Evolutionary conservation across 2,888 invertebrate genomes (phyloP).

Genomic region (Scrobipalpa atriplicella): DNA sequence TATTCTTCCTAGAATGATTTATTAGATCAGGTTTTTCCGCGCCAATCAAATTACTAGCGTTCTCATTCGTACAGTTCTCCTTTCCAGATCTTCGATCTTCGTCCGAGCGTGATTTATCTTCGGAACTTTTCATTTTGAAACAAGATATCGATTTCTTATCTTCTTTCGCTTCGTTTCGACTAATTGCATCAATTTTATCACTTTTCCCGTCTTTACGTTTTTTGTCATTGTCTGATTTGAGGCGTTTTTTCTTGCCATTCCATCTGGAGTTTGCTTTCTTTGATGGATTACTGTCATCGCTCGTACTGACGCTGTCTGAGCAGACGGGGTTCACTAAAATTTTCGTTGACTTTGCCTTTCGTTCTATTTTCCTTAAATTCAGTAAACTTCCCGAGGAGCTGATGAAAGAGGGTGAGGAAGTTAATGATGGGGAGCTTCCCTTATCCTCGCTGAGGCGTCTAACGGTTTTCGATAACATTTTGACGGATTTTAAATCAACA

Average conservation of each 20-base stretch:
- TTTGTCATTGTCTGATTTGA: slow-evolving; percentile 59
- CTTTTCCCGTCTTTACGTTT: slow-evolving; percentile 53
- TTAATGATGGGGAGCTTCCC: slow-evolving; percentile 60
- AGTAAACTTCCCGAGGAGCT: slow-evolving; percentile 66
- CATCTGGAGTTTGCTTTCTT: slow-evolving; percentile 66
- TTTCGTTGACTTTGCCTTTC: slow-evolving; percentile 76
- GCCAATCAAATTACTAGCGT: slow-evolving; percentile 68
- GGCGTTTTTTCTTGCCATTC: slow-evolving; percentile 77
- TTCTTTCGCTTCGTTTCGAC: slow-evolving; percentile 64
- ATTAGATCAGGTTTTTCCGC: slow-evolving; percentile 69
- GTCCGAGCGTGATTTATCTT: slow-evolving; percentile 67
- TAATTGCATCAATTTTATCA: slow-evolving; percentile 65
- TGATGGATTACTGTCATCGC: slow-evolving; percentile 72
- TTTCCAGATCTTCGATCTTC: slow-evolving; percentile 67
- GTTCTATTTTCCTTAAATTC: slow-evolving; percentile 74
- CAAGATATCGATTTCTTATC: slow-evolving; percentile 76
- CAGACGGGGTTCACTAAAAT: slow-evolving; percentile 77
- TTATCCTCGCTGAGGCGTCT: slow-evolving; percentile 62
- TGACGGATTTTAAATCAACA: slow-evolving; percentile 62
- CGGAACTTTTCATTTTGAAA: slow-evolving; percentile 76
- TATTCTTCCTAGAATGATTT: slow-evolving; percentile 66
- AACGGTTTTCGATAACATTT: slow-evolving; percentile 58
- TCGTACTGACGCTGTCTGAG: slow-evolving; percentile 68
- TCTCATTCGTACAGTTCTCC: slow-evolving; percentile 75
- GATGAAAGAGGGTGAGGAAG: slow-evolving; percentile 63